A percentile compares a stretch with the other conserved stretches of the same genome.
phyloP scores from a whole-genome alignment of 2,888 invertebrate species.

The Ctena decussata region DNA sequence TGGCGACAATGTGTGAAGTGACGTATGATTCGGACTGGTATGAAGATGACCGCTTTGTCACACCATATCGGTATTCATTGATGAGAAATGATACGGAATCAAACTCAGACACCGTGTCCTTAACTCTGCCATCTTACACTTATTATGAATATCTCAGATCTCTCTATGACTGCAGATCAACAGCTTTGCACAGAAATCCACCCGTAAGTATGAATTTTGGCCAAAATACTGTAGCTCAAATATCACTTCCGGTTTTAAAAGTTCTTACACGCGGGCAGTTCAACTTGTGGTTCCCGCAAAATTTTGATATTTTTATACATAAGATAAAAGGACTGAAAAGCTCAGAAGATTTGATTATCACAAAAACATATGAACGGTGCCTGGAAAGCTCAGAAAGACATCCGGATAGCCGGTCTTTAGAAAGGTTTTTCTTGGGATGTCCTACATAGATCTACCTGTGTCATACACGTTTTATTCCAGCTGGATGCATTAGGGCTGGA shows the following conservation, averaged over 20 bases:
- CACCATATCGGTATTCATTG: conserved; percentile 68
- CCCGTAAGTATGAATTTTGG: conserved; percentile 39
- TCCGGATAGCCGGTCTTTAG: too few relatives aligned
- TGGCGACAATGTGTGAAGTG: conserved; percentile 75
- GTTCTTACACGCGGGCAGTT: too few relatives aligned
- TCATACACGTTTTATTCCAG: too few relatives aligned
- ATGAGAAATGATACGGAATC: conserved; percentile 58
- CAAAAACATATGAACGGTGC: too few relatives aligned
- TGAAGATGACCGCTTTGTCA: conserved; percentile 66
- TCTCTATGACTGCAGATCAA: conserved; percentile 69
- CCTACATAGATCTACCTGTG: too few relatives aligned
- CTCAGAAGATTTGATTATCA: too few relatives aligned
- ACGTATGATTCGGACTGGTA: conserved; percentile 74
- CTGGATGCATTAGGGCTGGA: too few relatives aligned
- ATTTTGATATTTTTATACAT: too few relatives aligned
- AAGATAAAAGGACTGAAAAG: too few relatives aligned
- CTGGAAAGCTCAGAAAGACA: too few relatives aligned
- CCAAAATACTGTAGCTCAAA: not conserved
- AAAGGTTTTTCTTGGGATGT: too few relatives aligned
- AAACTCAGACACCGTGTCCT: conserved; percentile 66
- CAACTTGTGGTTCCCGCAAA: too few relatives aligned
- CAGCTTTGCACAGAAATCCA: conserved; percentile 45
- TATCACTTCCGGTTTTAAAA: not conserved
- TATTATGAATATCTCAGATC: conserved; percentile 73
- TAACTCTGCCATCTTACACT: conserved; percentile 68